phyloP scores from a whole-genome alignment of 1,140 invertebrate species.

The Rhynchophorus ferrugineus region DNA sequence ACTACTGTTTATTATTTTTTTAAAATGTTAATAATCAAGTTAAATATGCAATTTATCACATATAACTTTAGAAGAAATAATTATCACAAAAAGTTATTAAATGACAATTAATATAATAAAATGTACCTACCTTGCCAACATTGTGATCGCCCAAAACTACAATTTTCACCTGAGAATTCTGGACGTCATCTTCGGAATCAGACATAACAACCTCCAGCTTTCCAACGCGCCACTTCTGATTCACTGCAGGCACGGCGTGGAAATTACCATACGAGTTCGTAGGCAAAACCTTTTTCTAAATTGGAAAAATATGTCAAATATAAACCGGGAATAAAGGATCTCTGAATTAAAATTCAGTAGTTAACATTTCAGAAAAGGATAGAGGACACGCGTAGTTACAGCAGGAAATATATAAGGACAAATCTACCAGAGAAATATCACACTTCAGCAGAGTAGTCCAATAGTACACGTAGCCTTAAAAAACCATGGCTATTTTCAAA shows the following conservation, averaged over 20 bases:
- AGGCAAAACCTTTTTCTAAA: constrained; percentile 6
- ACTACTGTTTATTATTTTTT: no score
- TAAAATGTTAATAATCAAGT: no score
- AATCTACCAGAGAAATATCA: neutral
- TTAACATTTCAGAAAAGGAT: constrained; percentile 1
- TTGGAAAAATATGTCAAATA: constrained; percentile 12
- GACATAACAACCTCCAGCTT: constrained; percentile 43
- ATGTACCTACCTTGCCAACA: constrained; percentile 65
- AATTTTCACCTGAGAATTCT: constrained; percentile 67
- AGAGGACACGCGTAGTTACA: neutral
- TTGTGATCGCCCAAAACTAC: constrained; percentile 71
- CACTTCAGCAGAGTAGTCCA: neutral
- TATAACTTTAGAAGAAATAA: no score
- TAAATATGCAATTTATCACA: no score
- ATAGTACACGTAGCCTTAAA: neutral
- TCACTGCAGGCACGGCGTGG: neutral
- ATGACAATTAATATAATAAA: no score
- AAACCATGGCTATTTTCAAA: neutral
- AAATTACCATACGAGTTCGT: constrained; percentile 21
- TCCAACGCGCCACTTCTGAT: neutral
- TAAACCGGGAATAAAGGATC: neutral
- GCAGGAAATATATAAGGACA: constrained; percentile 1
- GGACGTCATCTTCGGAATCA: constrained; percentile 55
- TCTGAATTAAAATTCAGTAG: neutral
- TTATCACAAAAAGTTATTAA: no score